Conservation (phyloP, 2,888 invertebrate genomes). For the Sphinx pinastri region DNA sequence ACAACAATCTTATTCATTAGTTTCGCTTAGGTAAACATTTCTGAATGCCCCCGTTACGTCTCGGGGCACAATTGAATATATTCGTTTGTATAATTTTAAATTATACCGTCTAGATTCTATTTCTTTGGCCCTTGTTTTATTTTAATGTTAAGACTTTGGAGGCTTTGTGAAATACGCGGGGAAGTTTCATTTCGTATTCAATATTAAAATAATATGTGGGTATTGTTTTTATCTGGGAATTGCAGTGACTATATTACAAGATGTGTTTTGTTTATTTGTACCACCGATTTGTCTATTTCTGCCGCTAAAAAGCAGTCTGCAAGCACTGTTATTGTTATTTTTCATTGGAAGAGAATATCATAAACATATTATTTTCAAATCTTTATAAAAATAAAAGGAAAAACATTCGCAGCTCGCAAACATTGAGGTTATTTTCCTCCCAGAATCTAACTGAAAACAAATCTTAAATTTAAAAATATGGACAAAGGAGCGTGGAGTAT, state of each 20-base stretch:
- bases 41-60: slow-evolving; percentile 3
- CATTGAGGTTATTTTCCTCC: neutral
- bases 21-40: slow-evolving; percentile 13
- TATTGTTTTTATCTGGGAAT: no score
- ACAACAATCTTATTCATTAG: slow-evolving; percentile 8
- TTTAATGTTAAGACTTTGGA: slow-evolving; percentile 6
- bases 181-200: neutral
- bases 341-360: no score
- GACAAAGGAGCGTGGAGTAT: slow-evolving; percentile 11
- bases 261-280: no score
- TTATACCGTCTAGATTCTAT: slow-evolving; percentile 13
- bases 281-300: no score
- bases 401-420: no score
- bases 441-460: neutral
- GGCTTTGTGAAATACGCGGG: slow-evolving; percentile 1
- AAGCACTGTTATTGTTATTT: no score
- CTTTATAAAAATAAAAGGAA: no score
- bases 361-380: no score
- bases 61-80: slow-evolving; percentile 16
- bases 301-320: no score
- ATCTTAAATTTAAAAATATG: slow-evolving; percentile 9
- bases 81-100: slow-evolving; percentile 11
- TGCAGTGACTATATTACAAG: no score
- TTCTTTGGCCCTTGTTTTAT: slow-evolving; percentile 7
- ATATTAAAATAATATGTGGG: neutral